Evolutionary conservation across 2,888 invertebrate genomes (phyloP).

Genomic region (Eugnorisma glareosa): DNA sequence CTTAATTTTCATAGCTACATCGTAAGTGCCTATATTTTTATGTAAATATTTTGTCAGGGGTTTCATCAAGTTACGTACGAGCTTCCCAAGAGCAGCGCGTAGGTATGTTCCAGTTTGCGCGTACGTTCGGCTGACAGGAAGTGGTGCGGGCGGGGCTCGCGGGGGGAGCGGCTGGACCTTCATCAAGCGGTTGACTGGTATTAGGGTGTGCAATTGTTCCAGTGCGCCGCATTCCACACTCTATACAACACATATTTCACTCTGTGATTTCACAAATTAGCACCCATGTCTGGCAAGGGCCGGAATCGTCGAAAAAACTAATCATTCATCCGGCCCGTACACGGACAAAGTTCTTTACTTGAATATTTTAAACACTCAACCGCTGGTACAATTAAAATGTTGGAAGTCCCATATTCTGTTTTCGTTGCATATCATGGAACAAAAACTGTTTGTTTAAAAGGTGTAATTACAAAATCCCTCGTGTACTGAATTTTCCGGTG

Average conservation of each 20-base stretch:
- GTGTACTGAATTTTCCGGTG: constrained; percentile 85
- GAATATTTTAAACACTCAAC: constrained; percentile 56
- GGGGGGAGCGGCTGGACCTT: constrained; percentile 80
- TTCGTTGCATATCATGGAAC: constrained; percentile 77
- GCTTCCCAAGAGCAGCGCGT: constrained; percentile 38
- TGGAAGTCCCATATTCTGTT: constrained; percentile 73
- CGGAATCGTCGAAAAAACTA: constrained; percentile 67
- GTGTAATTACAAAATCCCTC: constrained; percentile 88
- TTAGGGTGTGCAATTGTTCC: constrained; percentile 89
- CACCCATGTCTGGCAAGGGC: constrained; percentile 77
- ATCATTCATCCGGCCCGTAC: constrained; percentile 62
- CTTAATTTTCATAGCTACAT: not conserved
- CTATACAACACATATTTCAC: constrained; percentile 85
- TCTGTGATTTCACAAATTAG: constrained; percentile 88
- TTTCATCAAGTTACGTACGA: constrained; percentile 11
- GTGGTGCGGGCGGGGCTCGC: constrained; percentile 66
- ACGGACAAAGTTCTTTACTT: constrained; percentile 57
- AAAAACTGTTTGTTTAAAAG: constrained; percentile 85
- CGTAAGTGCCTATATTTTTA: not conserved
- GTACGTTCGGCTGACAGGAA: constrained; percentile 72
- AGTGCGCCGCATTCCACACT: constrained; percentile 85
- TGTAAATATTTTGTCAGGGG: not conserved
- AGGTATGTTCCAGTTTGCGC: constrained; percentile 64
- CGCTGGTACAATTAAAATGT: constrained; percentile 72
- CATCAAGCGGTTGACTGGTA: constrained; percentile 90